A percentile compares a stretch with the other conserved stretches of the same genome.
Conservation (phyloP, 2,113 vertebrate species). For the Apus apus region DNA sequence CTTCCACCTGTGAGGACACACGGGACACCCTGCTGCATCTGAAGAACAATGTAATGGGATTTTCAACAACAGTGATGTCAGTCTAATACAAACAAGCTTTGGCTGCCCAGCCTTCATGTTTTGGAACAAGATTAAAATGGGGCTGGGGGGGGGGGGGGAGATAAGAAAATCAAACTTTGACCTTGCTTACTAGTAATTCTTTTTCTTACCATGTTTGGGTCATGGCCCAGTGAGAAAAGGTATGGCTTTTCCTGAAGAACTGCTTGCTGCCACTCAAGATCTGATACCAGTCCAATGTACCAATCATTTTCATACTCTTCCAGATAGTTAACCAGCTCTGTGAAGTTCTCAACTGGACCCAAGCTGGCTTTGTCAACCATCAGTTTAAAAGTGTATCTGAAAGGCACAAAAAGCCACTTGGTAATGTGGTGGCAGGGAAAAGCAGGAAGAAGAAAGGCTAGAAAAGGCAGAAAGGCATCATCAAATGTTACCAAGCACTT, state of each 20-base stretch:
- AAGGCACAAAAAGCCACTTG: neutral
- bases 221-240: conserved; percentile 93
- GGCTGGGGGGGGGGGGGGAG: too few species aligned
- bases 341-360: conserved; percentile 87
- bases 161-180: neutral
- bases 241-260: conserved; percentile 93
- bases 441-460: neutral
- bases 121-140: neutral
- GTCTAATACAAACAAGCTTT: neutral
- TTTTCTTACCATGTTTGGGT: conserved; percentile 89
- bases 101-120: neutral
- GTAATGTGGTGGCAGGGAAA: neutral
- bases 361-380: conserved; percentile 96
- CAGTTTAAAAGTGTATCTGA: conserved; percentile 93
- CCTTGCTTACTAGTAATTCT: neutral
- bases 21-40: neutral
- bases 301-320: conserved; percentile 92
- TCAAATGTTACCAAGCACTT: neutral
- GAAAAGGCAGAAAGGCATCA: neutral
- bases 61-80: neutral
- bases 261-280: conserved; percentile 91
- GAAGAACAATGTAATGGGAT: neutral
- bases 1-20: neutral
- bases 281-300: conserved; percentile 92
- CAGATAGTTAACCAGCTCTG: conserved; percentile 86